Evolutionary conservation across 2,888 invertebrate genomes (phyloP).

Genomic region (Elysia crispata): DNA sequence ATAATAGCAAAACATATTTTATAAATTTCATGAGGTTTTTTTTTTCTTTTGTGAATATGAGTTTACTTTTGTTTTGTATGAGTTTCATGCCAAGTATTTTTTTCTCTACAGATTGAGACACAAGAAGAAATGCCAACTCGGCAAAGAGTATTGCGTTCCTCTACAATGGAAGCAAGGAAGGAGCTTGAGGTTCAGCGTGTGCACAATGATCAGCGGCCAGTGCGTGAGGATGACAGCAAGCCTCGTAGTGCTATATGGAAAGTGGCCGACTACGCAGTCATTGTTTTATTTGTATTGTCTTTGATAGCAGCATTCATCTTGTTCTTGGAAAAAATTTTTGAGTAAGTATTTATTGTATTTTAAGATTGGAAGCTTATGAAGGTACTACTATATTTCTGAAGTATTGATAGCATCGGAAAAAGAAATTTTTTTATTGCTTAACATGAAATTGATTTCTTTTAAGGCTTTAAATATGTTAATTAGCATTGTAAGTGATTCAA

Average conservation of each 20-base stretch:
- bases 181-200: constrained; percentile 48
- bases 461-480: too few relatives aligned
- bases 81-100: background rate
- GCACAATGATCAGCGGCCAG: constrained; percentile 43
- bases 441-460: too few relatives aligned
- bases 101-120: background rate
- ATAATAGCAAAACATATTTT: too few relatives aligned
- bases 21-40: too few relatives aligned
- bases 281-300: constrained; percentile 48
- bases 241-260: constrained; percentile 49
- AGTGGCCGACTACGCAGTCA: constrained; percentile 52
- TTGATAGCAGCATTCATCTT: constrained; percentile 48
- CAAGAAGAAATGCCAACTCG: background rate
- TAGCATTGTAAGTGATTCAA: too few relatives aligned
- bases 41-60: background rate
- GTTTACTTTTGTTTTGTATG: background rate
- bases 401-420: too few relatives aligned
- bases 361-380: too few relatives aligned
- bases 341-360: constrained; percentile 34
- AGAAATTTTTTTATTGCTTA: too few relatives aligned
- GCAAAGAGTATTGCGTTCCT: background rate
- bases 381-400: too few relatives aligned
- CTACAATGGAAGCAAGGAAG: constrained; percentile 26
- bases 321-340: constrained; percentile 48
- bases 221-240: constrained; percentile 41